Base-by-base conservation (phyloP, 2,797 vertebrate genomes). In the Malurus leucopterus region DNA sequence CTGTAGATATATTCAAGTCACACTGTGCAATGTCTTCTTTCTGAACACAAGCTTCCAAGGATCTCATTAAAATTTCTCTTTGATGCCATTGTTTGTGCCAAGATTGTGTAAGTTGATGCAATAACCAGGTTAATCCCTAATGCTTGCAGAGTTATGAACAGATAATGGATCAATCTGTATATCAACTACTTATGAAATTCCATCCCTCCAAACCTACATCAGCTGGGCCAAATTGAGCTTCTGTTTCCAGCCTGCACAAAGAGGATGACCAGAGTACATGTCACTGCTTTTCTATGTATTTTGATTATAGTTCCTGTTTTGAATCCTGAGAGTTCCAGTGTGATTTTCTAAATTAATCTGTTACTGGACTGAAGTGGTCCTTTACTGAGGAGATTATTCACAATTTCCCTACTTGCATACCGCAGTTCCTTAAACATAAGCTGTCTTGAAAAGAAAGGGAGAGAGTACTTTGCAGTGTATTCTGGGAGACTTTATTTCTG, bases 401-500 rank as follows among this genome's bases (percentile, higher is more conserved):
- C 17, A 47, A 3, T 29, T 27, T 44, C 15, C 18, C 38, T 43
- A 6, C 27, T 41, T 55, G 47, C 27, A 34, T 36, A 41, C 0
- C 2, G 40, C 9, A 59, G 68, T 11, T 90, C 30, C 34, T 86
- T 71, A 44, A 88, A 61, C 4, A 3, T 17, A 65, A 72, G 4
- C 0, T 73, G 61, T 36, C 38, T 46, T 79, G 61, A 63, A 26
- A 71, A 71, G 50, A 88, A 61, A 17, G 55, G 23, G 24, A 51
- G 65, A 58, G 13, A 53, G 5, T 40, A 77, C 13, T 89, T 54
- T 11, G 5, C 64, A 80, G 23, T 43, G 47, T 80, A 18, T 61
- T 80, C 65, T 62, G 32, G 8, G 20, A 86, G 27, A 64, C 47
- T 80, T 90, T 54, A 40, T 77, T 87, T 79, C 65, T 82, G 40